phyloP scores from a whole-genome alignment of 2,888 invertebrate genomes.

The Mayetiola destructor region DNA sequence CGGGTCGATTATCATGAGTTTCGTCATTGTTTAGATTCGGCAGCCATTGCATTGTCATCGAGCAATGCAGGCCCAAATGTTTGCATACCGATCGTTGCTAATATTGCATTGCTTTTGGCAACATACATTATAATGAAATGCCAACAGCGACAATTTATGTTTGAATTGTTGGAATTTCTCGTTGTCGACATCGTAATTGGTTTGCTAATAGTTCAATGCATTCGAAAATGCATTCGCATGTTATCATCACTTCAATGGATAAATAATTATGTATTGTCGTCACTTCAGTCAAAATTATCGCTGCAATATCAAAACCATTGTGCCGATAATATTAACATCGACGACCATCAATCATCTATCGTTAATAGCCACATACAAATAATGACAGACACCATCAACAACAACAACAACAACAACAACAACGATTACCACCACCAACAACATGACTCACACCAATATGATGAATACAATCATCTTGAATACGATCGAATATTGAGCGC shows the following conservation, averaged over 20 bases:
- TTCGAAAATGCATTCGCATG: neutral
- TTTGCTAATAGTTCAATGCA: neutral
- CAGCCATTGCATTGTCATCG: conserved; percentile 58
- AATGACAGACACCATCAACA: neutral
- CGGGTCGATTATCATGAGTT: conserved; percentile 66
- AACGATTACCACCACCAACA: neutral
- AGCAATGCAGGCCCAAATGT: conserved; percentile 23
- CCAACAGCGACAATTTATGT: conserved; percentile 14
- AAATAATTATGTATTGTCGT: neutral
- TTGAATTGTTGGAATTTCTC: conserved; percentile 14
- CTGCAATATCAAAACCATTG: neutral
- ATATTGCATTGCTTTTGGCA: conserved; percentile 12
- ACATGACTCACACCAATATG: neutral
- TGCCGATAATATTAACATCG: neutral
- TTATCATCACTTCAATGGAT: conserved; percentile 5
- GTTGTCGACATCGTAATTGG: conserved; percentile 5
- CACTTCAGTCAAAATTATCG: neutral
- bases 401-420: neutral
- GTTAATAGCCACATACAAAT: neutral
- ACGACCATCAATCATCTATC: neutral
- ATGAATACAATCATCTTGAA: too few relatives aligned
- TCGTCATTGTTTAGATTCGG: conserved; percentile 64
- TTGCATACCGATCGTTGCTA: conserved; percentile 19
- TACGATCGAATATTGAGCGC: too few relatives aligned
- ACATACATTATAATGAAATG: conserved; percentile 8